Percentiles rank a stretch among this genome's conserved stretches.
Conservation (phyloP, 2,113 vertebrate genomes). For the Pelmatolapia mariae region DNA sequence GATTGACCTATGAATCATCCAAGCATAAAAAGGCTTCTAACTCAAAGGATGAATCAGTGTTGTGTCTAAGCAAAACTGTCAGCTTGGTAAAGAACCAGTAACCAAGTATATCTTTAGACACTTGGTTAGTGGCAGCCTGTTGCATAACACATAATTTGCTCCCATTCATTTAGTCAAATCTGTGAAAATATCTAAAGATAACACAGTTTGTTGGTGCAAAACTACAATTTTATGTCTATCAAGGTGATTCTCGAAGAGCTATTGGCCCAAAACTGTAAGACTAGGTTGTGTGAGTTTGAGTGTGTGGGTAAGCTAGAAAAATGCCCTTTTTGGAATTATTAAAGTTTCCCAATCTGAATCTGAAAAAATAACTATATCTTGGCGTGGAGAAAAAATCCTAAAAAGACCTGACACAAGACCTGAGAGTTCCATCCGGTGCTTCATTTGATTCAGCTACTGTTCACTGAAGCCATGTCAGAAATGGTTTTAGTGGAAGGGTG, state of each 20-base stretch:
- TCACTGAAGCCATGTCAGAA: background rate
- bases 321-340: background rate
- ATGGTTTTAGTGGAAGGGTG: background rate
- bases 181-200: background rate
- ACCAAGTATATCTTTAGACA: background rate
- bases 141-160: background rate
- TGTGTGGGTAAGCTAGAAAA: background rate
- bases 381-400: background rate
- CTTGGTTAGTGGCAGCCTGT: background rate
- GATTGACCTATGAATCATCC: background rate
- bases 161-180: background rate
- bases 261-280: background rate
- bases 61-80: background rate
- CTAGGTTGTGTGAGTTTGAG: background rate
- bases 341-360: background rate
- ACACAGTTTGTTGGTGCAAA: background rate
- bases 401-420: background rate
- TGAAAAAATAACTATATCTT: background rate
- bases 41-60: background rate
- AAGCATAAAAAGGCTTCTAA: background rate
- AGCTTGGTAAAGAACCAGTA: background rate
- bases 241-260: background rate
- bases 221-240: too few relatives aligned
- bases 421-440: background rate
- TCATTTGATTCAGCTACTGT: background rate